phyloP scores from a whole-genome alignment of 2,797 vertebrate genomes.

The Danio aesculapii region DNA sequence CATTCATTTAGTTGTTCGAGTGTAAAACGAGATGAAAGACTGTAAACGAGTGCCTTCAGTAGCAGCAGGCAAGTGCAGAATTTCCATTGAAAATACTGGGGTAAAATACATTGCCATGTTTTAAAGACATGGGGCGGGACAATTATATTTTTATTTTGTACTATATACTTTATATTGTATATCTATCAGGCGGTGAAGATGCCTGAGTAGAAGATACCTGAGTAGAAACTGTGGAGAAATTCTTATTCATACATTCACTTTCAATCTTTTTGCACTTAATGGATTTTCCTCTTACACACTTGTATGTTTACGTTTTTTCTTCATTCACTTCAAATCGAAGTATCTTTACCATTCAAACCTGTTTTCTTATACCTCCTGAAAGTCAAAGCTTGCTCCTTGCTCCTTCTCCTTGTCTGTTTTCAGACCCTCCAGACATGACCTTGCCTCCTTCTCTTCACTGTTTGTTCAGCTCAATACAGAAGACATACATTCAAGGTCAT shows the following conservation, averaged over 20 bases:
- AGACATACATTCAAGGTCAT: conserved; percentile 15
- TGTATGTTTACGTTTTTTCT: neutral
- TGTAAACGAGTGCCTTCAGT: too few species aligned
- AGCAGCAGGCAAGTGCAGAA: too few species aligned
- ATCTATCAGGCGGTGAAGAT: too few species aligned
- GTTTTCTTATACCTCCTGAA: neutral
- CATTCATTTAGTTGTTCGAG: too few species aligned
- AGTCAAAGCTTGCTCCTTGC: neutral
- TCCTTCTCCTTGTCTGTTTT: neutral
- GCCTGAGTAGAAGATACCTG: too few species aligned
- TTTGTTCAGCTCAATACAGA: neutral
- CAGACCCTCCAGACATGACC: neutral
- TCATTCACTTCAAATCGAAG: neutral
- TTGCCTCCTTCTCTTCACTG: neutral
- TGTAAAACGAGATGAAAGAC: too few species aligned
- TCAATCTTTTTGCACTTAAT: neutral
- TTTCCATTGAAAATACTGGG: too few species aligned
- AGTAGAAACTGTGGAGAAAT: too few species aligned
- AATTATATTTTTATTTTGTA: too few species aligned
- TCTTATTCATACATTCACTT: neutral
- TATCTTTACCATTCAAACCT: neutral
- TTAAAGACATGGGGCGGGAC: too few species aligned
- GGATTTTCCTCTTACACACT: neutral
- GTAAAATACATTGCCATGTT: too few species aligned
- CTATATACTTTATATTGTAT: too few species aligned